Base-by-base conservation (phyloP, 2,888 invertebrate genomes). In the Acronicta psi region DNA sequence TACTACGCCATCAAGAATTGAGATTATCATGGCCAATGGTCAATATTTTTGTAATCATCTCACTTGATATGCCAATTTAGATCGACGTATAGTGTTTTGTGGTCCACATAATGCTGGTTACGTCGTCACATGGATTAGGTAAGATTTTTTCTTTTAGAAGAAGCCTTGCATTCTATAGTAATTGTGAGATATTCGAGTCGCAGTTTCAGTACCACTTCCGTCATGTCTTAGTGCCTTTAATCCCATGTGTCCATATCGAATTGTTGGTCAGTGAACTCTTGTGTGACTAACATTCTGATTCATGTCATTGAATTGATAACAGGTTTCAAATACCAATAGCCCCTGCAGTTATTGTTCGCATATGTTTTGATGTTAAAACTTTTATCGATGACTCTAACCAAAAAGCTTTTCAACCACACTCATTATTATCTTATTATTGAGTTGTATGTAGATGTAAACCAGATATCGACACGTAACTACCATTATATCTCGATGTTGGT, bases 401-500 rank as follows among this genome's bases (percentile, higher is more conserved):
- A 61, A 58, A 73, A 53, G 23, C 42, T 54, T 20, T 54, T 52
- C 38, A 31, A 23, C 2, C 20, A 29, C 37, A 42, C 51, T 57
- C 18, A 59, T 57, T 57, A 59, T 25, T 43, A 42, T 58, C 29
- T 43, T 59, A 51, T 64, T 54, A 57, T 52, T 17, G 18, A 50
- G 11, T 36, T 54, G 31, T 45, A 52, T 51, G 46, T 75, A 59
- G 57, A 72, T 71, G 41, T 57, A 51, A 57, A 43, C 34, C 41
- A 54, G 60, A 68, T 73, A 61, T 66, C 63, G 66, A 64, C 59
- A 66, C 58, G 59, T 70, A 76, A 75, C 50, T 55, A 45, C 64
- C 67, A 75, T 67, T 80, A 73, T 78, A 69, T 79, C 75, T 73
- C 59, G 59, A 62, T 67, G 69, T 66, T 69, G 70, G 71, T 76